phyloP scores from a whole-genome alignment of 2,113 vertebrate genomes.

The Probosciger aterrimus region DNA sequence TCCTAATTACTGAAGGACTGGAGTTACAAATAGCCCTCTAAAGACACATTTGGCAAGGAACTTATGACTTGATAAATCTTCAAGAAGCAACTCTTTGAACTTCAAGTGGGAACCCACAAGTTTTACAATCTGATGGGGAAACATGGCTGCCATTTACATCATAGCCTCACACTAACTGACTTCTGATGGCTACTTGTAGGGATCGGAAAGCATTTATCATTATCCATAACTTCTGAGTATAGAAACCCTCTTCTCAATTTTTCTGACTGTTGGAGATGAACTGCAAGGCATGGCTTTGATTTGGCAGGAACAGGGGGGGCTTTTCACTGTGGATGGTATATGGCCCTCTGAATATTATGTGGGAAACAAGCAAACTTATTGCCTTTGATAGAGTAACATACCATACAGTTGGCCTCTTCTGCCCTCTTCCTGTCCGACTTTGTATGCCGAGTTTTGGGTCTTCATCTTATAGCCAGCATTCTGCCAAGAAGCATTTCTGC shows the following conservation, averaged over 20 bases:
- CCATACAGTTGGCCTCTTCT: neutral
- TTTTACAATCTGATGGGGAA: neutral
- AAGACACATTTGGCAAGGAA: neutral
- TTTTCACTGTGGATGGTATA: neutral
- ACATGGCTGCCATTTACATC: neutral
- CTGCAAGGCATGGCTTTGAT: neutral
- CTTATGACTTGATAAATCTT: neutral
- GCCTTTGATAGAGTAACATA: neutral
- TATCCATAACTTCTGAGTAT: accelerated
- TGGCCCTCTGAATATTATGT: neutral
- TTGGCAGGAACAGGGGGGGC: neutral
- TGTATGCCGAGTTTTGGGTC: neutral
- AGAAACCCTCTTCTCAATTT: neutral
- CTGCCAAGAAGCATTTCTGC: neutral
- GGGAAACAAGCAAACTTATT: neutral
- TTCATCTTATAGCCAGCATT: neutral
- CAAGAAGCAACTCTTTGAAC: neutral
- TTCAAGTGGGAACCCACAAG: neutral
- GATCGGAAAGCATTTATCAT: neutral
- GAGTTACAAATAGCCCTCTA: neutral
- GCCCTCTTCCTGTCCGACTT: neutral
- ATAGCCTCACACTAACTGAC: neutral
- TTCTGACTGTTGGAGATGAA: neutral
- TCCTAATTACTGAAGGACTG: neutral
- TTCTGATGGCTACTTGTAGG: neutral